A percentile compares a stretch with the other conserved stretches of the same genome.
Conservation (phyloP, 2,797 vertebrate species). For the Fratercula arctica region DNA sequence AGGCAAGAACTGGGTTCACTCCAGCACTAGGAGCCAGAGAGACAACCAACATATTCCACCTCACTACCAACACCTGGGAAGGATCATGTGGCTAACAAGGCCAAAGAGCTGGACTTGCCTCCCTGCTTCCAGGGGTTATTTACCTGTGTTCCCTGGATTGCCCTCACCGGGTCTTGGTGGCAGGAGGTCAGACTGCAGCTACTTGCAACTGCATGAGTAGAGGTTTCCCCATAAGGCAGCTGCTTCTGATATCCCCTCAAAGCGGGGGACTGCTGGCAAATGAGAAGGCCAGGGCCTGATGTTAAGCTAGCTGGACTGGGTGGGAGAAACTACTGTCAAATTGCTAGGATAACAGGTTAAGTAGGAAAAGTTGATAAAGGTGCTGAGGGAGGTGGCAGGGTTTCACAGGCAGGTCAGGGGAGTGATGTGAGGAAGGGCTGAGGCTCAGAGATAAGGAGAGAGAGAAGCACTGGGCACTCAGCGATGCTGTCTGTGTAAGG, state of each 20-base stretch:
- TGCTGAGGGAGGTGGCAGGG: background rate
- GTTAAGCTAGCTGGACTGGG: background rate
- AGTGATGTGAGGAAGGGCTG: too few relatives aligned
- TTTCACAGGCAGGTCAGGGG: background rate
- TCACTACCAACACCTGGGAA: background rate
- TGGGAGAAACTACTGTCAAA: too few relatives aligned
- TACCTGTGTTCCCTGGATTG: background rate
- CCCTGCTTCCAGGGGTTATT: background rate
- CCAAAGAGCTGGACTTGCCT: background rate
- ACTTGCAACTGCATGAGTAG: too few relatives aligned
- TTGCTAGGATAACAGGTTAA: background rate
- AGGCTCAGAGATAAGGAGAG: background rate
- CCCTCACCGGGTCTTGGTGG: background rate
- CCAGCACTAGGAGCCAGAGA: background rate
- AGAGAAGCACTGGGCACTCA: background rate
- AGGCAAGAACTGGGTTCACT: background rate
- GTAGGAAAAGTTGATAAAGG: background rate
- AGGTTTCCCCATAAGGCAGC: background rate
- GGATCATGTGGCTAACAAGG: background rate
- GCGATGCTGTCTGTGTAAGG: background rate
- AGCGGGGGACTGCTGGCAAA: rapidly evolving
- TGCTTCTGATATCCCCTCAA: background rate
- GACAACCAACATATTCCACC: background rate
- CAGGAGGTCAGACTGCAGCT: background rate
- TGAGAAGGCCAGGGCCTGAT: background rate